A percentile compares a stretch with the other conserved stretches of the same genome.
Conservation (phyloP, 2,888 invertebrate species). For the Oligia strigilis region DNA sequence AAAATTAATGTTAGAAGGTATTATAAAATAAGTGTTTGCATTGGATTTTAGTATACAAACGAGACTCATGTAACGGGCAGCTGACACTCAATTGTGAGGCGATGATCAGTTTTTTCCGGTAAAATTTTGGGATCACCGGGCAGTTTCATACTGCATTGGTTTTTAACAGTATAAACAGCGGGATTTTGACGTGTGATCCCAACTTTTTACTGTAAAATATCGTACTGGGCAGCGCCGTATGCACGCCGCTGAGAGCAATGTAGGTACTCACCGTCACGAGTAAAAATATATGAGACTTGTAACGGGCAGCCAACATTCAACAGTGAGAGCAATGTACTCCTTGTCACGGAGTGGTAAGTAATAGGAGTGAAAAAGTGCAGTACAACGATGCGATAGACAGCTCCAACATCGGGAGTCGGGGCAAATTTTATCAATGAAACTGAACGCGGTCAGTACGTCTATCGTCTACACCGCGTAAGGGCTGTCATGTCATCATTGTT, state of each 20-base stretch:
- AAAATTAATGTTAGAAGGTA: conserved; percentile 55
- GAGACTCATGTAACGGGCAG: conserved; percentile 4
- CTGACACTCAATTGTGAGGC: neutral
- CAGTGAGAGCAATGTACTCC: conserved; percentile 4
- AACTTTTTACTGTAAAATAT: neutral
- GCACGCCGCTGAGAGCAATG: neutral
- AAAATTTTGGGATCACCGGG: neutral
- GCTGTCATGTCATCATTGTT: neutral
- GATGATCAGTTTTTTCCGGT: neutral
- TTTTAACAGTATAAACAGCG: neutral
- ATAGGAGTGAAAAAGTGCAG: conserved; percentile 12
- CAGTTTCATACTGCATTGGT: neutral
- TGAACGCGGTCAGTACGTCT: neutral
- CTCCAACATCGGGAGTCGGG: neutral
- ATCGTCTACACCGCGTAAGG: neutral
- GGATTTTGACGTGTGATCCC: neutral
- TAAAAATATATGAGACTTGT: conserved; percentile 12
- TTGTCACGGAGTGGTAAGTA: conserved; percentile 25
- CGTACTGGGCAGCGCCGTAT: neutral
- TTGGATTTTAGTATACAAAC: conserved; percentile 26
- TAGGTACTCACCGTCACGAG: neutral
- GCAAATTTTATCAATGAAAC: neutral
- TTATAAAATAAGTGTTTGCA: conserved; percentile 36
- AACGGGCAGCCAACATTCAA: conserved; percentile 15
- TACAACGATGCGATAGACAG: neutral